Conservation (phyloP, 2,888 invertebrate species). For the Hemistola chrysoprasaria region DNA sequence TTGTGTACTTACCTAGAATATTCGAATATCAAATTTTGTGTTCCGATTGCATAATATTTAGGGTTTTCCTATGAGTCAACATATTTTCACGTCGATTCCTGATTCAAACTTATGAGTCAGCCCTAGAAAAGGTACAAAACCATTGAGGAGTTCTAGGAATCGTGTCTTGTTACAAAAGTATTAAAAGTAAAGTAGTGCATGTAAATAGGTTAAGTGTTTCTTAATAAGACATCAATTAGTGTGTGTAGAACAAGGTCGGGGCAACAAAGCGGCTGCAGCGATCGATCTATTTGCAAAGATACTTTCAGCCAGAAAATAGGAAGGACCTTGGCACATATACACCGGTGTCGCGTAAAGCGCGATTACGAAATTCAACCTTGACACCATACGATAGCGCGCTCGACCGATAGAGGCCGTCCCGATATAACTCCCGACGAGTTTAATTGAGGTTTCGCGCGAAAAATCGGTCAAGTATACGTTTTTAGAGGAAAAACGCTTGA, state of each 20-base stretch:
- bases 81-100: constrained; percentile 23
- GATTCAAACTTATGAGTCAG: constrained; percentile 20
- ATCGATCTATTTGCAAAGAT: constrained; percentile 39
- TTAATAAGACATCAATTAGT: constrained; percentile 74
- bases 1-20: constrained; percentile 9
- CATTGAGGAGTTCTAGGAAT: constrained; percentile 45
- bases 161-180: constrained; percentile 44
- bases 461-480: constrained; percentile 75
- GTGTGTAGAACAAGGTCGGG: constrained; percentile 39
- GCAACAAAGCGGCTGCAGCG: constrained; percentile 25
- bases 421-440: constrained; percentile 62
- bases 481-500: constrained; percentile 52
- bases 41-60: constrained; percentile 1
- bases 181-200: constrained; percentile 67
- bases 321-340: constrained; percentile 68
- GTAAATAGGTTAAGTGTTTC: constrained; percentile 76
- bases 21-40: constrained; percentile 3
- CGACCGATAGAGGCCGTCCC: constrained; percentile 70
- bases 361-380: constrained; percentile 74
- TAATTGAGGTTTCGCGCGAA: constrained; percentile 61
- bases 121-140: constrained; percentile 7
- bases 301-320: constrained; percentile 54
- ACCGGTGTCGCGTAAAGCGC: constrained; percentile 40
- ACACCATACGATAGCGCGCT: constrained; percentile 76
- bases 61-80: constrained; percentile 1